phyloP scores from a whole-genome alignment of 1,140 invertebrate species.

The Lerema accius region DNA sequence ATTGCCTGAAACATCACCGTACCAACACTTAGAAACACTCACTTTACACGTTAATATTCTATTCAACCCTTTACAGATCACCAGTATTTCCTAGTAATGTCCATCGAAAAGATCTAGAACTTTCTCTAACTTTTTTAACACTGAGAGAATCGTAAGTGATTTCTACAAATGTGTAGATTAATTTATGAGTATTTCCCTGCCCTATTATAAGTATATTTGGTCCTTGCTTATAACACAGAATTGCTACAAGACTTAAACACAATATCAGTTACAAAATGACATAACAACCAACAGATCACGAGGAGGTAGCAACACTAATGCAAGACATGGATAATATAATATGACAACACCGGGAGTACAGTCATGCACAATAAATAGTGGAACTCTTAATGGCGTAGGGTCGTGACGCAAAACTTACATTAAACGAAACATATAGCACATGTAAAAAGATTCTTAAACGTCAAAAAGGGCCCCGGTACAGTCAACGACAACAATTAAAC shows the following conservation, averaged over 20 bases:
- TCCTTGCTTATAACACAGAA: no score
- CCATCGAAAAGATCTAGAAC: no score
- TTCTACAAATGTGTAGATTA: no score
- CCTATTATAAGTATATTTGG: no score
- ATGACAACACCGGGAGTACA: slow-evolving; percentile 26
- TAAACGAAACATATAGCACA: slow-evolving; percentile 60
- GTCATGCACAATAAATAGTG: slow-evolving; percentile 1
- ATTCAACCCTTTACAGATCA: no score
- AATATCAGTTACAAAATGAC: background rate
- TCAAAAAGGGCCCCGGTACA: background rate
- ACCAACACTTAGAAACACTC: background rate
- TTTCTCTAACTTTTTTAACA: no score
- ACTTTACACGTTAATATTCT: slow-evolving; percentile 1
- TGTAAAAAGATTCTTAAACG: background rate
- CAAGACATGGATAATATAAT: background rate
- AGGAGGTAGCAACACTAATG: background rate
- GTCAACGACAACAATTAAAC: background rate
- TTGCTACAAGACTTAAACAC: no score
- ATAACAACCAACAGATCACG: background rate
- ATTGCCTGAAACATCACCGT: slow-evolving; percentile 59
- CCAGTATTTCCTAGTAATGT: background rate
- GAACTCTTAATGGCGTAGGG: background rate
- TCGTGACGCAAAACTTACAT: slow-evolving; percentile 66
- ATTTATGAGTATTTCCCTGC: no score
- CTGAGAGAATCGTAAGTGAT: no score